These are phyloP conservation scores for Xiphorhynchus erythropygius DNA, from an alignment of 2,797 vertebrate genomes.

Conservation along the genomic window DNA sequence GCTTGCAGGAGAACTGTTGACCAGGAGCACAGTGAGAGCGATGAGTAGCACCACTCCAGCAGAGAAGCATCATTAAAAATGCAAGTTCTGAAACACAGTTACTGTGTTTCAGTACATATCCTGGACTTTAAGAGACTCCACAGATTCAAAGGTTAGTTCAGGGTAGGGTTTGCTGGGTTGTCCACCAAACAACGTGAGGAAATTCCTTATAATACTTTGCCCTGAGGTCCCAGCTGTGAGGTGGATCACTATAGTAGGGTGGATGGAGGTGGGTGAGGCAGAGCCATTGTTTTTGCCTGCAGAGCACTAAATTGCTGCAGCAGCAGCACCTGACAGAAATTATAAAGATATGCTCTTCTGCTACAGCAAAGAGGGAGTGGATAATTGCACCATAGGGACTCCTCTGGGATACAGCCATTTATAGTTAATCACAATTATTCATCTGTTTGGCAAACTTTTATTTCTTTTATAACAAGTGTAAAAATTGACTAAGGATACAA, in stretches of 20 bases:
- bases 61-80: neutral
- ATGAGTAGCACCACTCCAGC: neutral
- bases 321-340: neutral
- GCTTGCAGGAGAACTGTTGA: neutral
- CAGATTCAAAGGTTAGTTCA: neutral
- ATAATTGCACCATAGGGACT: constrained; percentile 16
- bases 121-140: neutral
- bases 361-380: neutral
- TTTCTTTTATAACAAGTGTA: constrained; percentile 50
- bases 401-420: constrained; percentile 40
- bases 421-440: constrained; percentile 63
- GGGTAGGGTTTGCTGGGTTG: neutral
- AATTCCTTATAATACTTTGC: neutral
- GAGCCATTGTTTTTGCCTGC: neutral
- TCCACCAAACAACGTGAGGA: neutral
- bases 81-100: neutral
- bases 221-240: neutral
- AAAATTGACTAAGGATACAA: constrained; percentile 33
- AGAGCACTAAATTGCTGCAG: neutral
- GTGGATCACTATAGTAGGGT: neutral
- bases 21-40: neutral
- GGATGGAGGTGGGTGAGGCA: neutral
- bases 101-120: neutral
- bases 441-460: constrained; percentile 65
- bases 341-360: neutral